Evolutionary conservation across 2,888 invertebrate genomes (phyloP).

Genomic region (Seira musarum): DNA sequence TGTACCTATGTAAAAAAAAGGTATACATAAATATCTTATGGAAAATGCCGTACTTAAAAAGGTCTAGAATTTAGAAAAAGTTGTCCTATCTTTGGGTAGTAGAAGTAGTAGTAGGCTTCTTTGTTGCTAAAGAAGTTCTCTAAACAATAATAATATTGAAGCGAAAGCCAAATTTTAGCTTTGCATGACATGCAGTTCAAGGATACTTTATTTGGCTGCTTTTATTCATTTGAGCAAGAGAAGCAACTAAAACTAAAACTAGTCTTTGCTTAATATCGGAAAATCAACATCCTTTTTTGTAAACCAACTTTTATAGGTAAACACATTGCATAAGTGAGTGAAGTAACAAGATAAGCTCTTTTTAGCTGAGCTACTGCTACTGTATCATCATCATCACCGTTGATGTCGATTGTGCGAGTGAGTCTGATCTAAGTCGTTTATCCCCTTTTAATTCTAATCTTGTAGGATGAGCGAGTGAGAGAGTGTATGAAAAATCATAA

Average conservation of each 20-base stretch:
- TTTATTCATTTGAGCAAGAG: neutral
- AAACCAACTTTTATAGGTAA: neutral
- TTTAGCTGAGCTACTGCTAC: neutral
- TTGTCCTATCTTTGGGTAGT: neutral
- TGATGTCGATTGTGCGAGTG: neutral
- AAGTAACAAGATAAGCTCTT: conserved; percentile 4
- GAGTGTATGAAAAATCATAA: too few species aligned
- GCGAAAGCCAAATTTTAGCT: conserved; percentile 1
- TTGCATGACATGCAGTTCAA: conserved; percentile 15
- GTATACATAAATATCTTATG: neutral
- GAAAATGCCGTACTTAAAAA: neutral
- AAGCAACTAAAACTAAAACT: neutral
- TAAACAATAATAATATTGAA: neutral
- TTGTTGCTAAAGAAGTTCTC: neutral
- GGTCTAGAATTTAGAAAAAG: conserved; percentile 12
- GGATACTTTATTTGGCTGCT: neutral
- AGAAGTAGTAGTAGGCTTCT: neutral
- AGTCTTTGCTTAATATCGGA: conserved; percentile 1
- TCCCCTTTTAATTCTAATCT: conserved; percentile 12
- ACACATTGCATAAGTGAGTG: neutral
- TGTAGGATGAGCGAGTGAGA: neutral
- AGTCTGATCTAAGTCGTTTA: neutral
- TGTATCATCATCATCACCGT: neutral
- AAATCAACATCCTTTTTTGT: conserved; percentile 15
- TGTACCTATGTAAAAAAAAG: too few species aligned